Base-by-base conservation (phyloP, 2,113 vertebrate genomes). In the Coreoperca whiteheadi region DNA sequence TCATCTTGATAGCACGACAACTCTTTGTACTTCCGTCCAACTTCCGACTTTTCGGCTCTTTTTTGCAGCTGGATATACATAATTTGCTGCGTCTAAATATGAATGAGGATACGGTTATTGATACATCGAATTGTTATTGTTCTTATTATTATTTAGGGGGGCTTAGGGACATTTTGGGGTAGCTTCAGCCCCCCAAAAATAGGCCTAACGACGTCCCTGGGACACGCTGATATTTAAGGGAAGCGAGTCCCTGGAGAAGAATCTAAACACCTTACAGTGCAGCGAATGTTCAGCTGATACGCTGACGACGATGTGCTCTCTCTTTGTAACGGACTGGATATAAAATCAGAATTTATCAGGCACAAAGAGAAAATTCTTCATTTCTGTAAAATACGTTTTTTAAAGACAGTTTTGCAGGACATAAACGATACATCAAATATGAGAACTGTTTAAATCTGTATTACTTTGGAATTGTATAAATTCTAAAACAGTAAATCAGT, bases 401-500 rank as follows among this genome's bases (percentile, higher is more conserved):
- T 54, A 51, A n/a, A 30, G 8, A 63, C 6, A 43, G 15, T n/a
- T 68, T 48, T 25, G 6, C 34, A 65, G 18, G 32, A 54, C 20
- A 39, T n/a, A n/a, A n/a, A n/a, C n/a, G n/a, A n/a, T n/a, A n/a
- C 3, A 37, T 69, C 34, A 64, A 39, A 66, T 23, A 23, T 57
- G 5, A 23, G 8, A 61, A 43, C 3, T 34, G 43, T 56, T 34
- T 2, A 15, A 63, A 20, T 64, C 6, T 60, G 50, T 48, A 0
- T 74, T 30, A 16, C 1, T 48, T 71, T 28, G 30, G 6, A 28
- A 20, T 8, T 60, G 15, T 37, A 50, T 32, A 20, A 1, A 20
- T 9, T 60, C 4, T 9, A 75, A 80, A n/a, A n/a, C n/a, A n/a
- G n/a, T 75, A 65, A 60, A 85, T 54, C 3, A 34, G 21, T 50